Evolutionary conservation across 2,797 vertebrate genomes (phyloP).

Genomic region (Lacerta bilineata): DNA sequence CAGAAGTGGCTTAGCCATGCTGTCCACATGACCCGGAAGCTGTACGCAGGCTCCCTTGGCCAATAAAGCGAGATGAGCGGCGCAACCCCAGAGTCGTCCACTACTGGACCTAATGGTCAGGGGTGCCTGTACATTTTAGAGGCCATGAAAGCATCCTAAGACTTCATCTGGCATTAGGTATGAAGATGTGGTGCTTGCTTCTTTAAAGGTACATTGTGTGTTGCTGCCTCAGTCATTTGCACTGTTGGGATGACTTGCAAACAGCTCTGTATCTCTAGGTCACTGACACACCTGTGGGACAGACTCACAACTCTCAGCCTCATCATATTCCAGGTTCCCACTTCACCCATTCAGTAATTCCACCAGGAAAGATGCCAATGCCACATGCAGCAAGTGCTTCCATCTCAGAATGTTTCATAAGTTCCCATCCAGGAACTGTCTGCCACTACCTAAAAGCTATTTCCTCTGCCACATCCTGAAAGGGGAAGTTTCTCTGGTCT

Average conservation of each 20-base stretch:
- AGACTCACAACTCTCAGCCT: background rate
- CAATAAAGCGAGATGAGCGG: too few relatives aligned
- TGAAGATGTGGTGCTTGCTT: background rate
- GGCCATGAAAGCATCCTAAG: background rate
- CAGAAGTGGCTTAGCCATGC: too few relatives aligned
- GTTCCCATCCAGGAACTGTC: background rate
- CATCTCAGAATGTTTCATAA: background rate
- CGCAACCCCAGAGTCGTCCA: too few relatives aligned
- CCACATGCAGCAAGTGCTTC: background rate
- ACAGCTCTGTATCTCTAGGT: background rate
- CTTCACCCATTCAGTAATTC: background rate
- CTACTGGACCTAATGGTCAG: too few relatives aligned
- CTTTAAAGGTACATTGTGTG: background rate
- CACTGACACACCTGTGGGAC: background rate
- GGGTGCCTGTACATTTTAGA: too few relatives aligned
- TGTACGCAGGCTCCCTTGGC: too few relatives aligned
- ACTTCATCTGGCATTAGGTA: background rate
- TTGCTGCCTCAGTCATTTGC: background rate
- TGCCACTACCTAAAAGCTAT: fast-evolving
- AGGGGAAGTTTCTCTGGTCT: fast-evolving
- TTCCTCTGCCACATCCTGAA: conserved; percentile 19
- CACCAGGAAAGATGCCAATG: background rate
- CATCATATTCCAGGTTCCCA: background rate
- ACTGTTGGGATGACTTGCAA: background rate
- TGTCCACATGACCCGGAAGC: too few relatives aligned